Percentiles rank a stretch among this genome's conserved stretches.
Evolutionary conservation across 1,140 invertebrate genomes (phyloP).

Genomic region (Choristoneura fumiferana): DNA sequence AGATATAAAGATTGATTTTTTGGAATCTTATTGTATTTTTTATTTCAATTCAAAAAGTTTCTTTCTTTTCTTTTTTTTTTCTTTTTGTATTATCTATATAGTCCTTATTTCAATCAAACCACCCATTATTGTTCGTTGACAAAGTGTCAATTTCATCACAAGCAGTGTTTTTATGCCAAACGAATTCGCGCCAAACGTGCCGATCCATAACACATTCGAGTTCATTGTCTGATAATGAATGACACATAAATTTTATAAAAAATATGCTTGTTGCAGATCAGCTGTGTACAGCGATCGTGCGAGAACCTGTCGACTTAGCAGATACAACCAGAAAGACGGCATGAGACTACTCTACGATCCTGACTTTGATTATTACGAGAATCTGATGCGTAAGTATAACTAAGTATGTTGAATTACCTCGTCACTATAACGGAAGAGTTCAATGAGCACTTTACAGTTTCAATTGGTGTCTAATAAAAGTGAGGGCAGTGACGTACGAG

Average conservation of each 20-base stretch:
- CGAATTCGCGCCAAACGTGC: slow-evolving; percentile 2
- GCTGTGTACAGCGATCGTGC: slow-evolving; percentile 92
- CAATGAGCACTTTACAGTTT: slow-evolving; percentile 27
- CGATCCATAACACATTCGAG: slow-evolving; percentile 4
- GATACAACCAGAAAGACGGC: slow-evolving; percentile 92
- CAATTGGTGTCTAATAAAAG: slow-evolving; percentile 20
- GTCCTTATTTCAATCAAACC: no score
- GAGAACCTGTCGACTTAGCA: slow-evolving; percentile 89
- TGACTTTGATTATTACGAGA: slow-evolving; percentile 95
- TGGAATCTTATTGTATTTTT: no score
- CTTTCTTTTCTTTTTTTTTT: no score
- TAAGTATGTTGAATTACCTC: slow-evolving; percentile 10
- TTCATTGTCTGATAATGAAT: slow-evolving; percentile 8
- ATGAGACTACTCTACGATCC: slow-evolving; percentile 93
- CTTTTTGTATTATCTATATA: no score
- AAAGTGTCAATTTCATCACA: slow-evolving; percentile 3
- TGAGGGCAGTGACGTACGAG: background rate
- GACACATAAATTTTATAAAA: slow-evolving; percentile 22
- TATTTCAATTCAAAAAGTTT: no score
- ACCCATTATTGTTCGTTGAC: background rate
- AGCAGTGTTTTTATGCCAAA: background rate
- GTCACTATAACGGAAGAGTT: slow-evolving; percentile 24
- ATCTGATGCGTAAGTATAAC: slow-evolving; percentile 89
- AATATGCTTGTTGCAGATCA: slow-evolving; percentile 73
- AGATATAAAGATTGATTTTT: slow-evolving; percentile 1